phyloP scores from a whole-genome alignment of 2,113 vertebrate species.

The Grantiella picta region DNA sequence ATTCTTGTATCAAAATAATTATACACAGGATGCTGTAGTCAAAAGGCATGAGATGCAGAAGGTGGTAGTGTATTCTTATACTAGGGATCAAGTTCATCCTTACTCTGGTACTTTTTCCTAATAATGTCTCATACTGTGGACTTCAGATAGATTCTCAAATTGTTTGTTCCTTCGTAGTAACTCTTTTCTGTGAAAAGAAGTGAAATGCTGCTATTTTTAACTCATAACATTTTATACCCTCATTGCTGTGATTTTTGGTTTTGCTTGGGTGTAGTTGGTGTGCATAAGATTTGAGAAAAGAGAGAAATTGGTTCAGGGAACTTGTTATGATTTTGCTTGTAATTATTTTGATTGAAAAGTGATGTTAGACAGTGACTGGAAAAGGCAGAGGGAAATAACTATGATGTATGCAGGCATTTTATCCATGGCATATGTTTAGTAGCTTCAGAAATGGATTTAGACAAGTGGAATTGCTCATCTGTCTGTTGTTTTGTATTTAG shows the following conservation, averaged over 20 bases:
- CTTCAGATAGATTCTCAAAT: neutral
- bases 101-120: neutral
- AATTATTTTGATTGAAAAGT: neutral
- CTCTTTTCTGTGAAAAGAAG: neutral
- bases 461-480: neutral
- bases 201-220: neutral
- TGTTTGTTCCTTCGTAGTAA: neutral
- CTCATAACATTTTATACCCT: neutral
- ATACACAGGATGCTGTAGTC: neutral
- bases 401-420: neutral
- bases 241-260: neutral
- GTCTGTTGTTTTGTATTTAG: neutral
- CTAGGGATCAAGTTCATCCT: neutral
- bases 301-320: neutral
- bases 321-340: neutral
- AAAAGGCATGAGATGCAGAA: neutral
- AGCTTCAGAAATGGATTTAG: neutral
- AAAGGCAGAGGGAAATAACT: neutral
- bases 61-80: neutral
- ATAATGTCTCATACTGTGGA: neutral
- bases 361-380: neutral
- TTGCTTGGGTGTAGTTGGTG: neutral
- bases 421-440: neutral
- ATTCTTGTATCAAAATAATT: neutral
- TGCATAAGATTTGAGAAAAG: neutral